Conservation (phyloP, 2,797 vertebrate genomes). For the Alectoris magna region DNA sequence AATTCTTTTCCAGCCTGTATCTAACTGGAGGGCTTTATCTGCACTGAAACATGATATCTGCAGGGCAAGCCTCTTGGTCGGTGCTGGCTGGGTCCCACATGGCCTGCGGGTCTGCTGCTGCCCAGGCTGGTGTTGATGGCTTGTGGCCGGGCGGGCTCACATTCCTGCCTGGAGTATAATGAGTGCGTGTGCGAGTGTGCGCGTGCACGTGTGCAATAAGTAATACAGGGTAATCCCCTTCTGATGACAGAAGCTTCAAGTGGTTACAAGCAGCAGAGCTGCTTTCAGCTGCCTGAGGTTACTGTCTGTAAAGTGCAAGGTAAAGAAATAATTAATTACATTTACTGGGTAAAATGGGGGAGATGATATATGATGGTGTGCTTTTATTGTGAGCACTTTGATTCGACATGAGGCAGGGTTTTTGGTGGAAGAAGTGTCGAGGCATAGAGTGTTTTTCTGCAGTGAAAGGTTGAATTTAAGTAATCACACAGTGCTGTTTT, state of each 20-base stretch:
- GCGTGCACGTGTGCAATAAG: background rate
- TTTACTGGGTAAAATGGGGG: slow-evolving; percentile 31
- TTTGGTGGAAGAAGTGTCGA: slow-evolving; percentile 42
- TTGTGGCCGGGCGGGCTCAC: slow-evolving; percentile 53
- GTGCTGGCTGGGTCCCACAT: background rate
- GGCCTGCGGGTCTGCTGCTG: slow-evolving; percentile 22
- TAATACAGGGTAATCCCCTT: slow-evolving; percentile 65
- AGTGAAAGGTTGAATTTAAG: slow-evolving; percentile 55
- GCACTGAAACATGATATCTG: background rate
- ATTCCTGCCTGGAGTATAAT: background rate
- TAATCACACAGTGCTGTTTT: slow-evolving; percentile 38
- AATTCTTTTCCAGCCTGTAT: background rate
- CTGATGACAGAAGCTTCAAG: slow-evolving; percentile 79
- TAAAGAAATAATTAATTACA: slow-evolving; percentile 66
- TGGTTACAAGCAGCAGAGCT: slow-evolving; percentile 75
- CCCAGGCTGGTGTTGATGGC: slow-evolving; percentile 77
- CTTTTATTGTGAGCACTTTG: slow-evolving; percentile 37
- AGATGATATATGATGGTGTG: background rate
- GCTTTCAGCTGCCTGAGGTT: slow-evolving; percentile 57
- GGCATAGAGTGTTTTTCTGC: slow-evolving; percentile 24
- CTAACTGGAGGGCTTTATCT: background rate
- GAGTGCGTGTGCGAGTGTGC: background rate
- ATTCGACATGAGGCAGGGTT: background rate
- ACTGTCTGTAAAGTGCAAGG: slow-evolving; percentile 64
- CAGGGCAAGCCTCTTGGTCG: background rate